Conservation (phyloP, 2,797 vertebrate species). For the Botia kubotai region DNA sequence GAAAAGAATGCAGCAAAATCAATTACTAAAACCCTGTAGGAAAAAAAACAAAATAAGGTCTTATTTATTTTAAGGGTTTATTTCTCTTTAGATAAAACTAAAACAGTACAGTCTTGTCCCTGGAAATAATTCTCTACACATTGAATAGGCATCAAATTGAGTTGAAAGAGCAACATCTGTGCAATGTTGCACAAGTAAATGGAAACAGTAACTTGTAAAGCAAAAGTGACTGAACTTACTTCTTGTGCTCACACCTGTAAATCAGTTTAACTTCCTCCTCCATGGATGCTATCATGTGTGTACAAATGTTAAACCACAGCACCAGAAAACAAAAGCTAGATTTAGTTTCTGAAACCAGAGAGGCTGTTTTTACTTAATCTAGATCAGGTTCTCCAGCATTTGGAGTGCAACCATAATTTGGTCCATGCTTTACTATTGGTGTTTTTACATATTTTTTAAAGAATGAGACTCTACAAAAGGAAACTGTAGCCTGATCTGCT, state of each 20-base stretch:
- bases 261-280: conserved; percentile 2
- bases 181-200: neutral
- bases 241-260: conserved; percentile 11
- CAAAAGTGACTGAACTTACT: neutral
- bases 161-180: neutral
- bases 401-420: conserved; percentile 74
- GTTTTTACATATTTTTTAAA: conserved; percentile 73
- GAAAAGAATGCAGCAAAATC: neutral
- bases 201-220: neutral
- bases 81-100: too few relatives aligned
- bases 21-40: neutral
- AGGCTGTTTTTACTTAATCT: conserved; percentile 74
- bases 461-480: conserved; percentile 74
- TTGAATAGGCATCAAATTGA: too few relatives aligned
- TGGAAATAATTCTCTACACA: too few relatives aligned
- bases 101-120: too few relatives aligned
- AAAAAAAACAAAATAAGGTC: neutral
- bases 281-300: conserved; percentile 39
- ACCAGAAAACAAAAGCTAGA: conserved; percentile 66
- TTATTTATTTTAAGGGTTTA: neutral
- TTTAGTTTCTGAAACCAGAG: conserved; percentile 79
- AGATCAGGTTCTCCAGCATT: conserved; percentile 63
- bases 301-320: conserved; percentile 67
- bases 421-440: conserved; percentile 67
- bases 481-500: conserved; percentile 66